Base-by-base conservation (phyloP, 2,888 invertebrate genomes). In the Bedellia somnulentella region DNA sequence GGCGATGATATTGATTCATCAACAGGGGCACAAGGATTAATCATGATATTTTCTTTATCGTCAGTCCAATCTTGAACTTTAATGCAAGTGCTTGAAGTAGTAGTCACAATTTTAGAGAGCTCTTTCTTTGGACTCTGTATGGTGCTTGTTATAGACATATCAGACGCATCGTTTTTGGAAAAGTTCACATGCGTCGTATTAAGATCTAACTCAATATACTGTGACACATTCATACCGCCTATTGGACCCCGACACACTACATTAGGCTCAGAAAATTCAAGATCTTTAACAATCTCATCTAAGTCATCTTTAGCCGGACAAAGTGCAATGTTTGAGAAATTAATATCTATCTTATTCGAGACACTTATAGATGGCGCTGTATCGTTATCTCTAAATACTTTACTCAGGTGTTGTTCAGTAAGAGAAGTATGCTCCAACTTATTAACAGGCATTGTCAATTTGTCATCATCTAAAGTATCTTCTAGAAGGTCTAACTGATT, bases 81-180 rank as follows among this genome's bases (percentile, higher is more conserved):
- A 10, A 25, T 38, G 2, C 34, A 15, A 33, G 46, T 54, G 10
- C 43, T 56, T 11, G 49, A 45, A 23, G 42, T 29, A 22, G 34
- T 33, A 10, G 29, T 27, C 1, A 45, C 43, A 28, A 35, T 54
- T 39, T 47, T 57, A 5, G 52, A 46, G 0, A 54, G 39, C n/a
- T 55, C 52, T 36, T 61, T 59, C 40, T 63, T 57, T 1, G 62
- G 59, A 35, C 51, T 56, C 1, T 42, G 47, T 10, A 73, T 46
- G 0, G 58, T 61, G 15, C 68, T 64, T 1, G 71, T 71, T 18
- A 71, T 62, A 1, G 71, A 70, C 68, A 73, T 70, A 37, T 73
- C 62, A 9, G 51, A 57, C 4, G 52, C 57, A 13, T 60, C 23
- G 21, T 16, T n/a, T n/a, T n/a, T n/a, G n/a, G n/a, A n/a, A n/a